Evolutionary conservation across 1,140 invertebrate species (phyloP).

Genomic region (Chionoecetes opilio): DNA sequence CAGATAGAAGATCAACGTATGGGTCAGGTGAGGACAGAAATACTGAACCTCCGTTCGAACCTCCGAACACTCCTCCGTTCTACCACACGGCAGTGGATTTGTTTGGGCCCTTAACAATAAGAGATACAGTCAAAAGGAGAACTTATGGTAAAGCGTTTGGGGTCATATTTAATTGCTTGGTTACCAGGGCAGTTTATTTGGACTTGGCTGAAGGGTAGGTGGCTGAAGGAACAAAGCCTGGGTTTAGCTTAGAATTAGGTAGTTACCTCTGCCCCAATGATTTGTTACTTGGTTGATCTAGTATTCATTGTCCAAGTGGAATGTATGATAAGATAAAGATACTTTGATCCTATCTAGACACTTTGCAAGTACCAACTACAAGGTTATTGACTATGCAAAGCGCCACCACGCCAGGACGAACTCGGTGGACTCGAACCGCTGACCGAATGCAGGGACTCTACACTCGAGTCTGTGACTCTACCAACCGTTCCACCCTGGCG

Average conservation of each 20-base stretch:
- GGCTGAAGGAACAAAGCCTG: conserved; percentile 14
- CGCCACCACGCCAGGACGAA: too few species aligned
- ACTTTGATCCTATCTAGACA: too few species aligned
- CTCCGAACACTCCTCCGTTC: conserved; percentile 39
- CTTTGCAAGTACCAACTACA: too few species aligned
- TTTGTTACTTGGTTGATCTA: conserved; percentile 30
- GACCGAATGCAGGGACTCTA: too few species aligned
- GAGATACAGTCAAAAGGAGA: conserved; percentile 33
- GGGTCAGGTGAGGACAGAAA: background rate
- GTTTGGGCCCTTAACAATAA: conserved; percentile 29
- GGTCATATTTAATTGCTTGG: background rate
- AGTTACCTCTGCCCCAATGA: conserved; percentile 55
- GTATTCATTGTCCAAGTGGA: conserved; percentile 5
- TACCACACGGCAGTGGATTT: conserved; percentile 20
- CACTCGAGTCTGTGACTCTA: too few species aligned
- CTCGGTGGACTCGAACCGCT: too few species aligned
- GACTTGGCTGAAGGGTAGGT: conserved; percentile 61
- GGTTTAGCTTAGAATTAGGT: background rate
- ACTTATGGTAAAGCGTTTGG: conserved; percentile 47
- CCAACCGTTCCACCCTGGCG: too few species aligned
- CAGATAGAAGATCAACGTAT: background rate
- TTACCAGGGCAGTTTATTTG: conserved; percentile 43
- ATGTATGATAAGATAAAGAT: too few species aligned
- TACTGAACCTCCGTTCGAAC: conserved; percentile 42
- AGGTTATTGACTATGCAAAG: too few species aligned